Percentiles rank a stretch among this genome's conserved stretches.
Evolutionary conservation across 2,888 invertebrate species (phyloP).

Genomic region (Trichopoda pennipes): DNA sequence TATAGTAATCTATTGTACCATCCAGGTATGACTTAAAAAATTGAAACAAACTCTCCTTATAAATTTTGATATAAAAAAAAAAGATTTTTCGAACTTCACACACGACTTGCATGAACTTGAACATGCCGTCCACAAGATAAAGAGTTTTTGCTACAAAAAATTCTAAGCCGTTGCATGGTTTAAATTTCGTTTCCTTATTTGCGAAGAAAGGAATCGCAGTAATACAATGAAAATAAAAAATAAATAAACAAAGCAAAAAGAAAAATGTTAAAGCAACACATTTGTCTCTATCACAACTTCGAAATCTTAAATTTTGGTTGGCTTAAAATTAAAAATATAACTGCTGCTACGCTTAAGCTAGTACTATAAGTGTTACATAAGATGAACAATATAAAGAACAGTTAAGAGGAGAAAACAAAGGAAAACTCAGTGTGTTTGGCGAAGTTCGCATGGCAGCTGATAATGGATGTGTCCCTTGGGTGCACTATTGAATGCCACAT

Average conservation of each 20-base stretch:
- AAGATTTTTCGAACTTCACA: slow-evolving; percentile 66
- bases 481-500: slow-evolving; percentile 67
- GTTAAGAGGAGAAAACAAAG: not conserved
- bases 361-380: slow-evolving; percentile 44
- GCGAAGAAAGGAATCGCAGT: too few species aligned
- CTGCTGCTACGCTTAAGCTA: slow-evolving; percentile 29
- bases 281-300: slow-evolving; percentile 64
- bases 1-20: not conserved
- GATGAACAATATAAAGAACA: slow-evolving; percentile 52
- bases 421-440: slow-evolving; percentile 39
- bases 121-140: slow-evolving; percentile 43
- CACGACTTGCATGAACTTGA: slow-evolving; percentile 69
- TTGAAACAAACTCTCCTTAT: slow-evolving; percentile 8
- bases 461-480: slow-evolving; percentile 69
- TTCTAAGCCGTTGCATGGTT: slow-evolving; percentile 33
- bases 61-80: slow-evolving; percentile 44
- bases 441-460: slow-evolving; percentile 65
- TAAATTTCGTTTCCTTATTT: not conserved
- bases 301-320: slow-evolving; percentile 61
- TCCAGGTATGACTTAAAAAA: not conserved
- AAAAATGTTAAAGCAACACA: slow-evolving; percentile 60
- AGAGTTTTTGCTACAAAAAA: slow-evolving; percentile 24
- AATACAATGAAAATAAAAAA: slow-evolving; percentile 2
- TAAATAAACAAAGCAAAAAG: slow-evolving; percentile 17
- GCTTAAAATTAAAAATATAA: slow-evolving; percentile 31